Base-by-base conservation (phyloP, 2,113 vertebrate genomes). In the Chloropsis cyanopogon region DNA sequence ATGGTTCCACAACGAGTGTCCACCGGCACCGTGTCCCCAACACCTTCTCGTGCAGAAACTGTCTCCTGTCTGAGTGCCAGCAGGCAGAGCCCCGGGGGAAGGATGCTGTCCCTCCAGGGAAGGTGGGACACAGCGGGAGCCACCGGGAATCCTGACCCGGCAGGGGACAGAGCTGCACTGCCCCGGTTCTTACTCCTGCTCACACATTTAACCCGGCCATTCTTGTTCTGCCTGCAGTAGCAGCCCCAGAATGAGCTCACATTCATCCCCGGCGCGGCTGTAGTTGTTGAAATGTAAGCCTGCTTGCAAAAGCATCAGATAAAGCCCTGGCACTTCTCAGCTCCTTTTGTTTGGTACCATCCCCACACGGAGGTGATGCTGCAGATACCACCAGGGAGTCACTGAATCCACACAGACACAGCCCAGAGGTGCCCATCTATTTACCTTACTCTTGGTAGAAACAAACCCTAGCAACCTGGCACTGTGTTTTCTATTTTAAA, bases 361-460 rank as follows among this genome's bases (percentile, higher is more conserved):
- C 41, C 12, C 9, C 85, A 23, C 12, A 5, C 1, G 6, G 53
- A 60, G n/a, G 18, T 9, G 49, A 79, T 35, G 86, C 76, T 37
- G 50, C 84, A 88, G 76, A n/a, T 68, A 84, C 63, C 92, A 72
- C 31, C 95, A n/a, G 68, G 57, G 63, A 82, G 37, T 26, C 42
- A 13, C 59, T 10, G n/a, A 53, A 65, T n/a, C 72, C 73, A 49
- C 9, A 2, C 1, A 3, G 15, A 73, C 7, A 0, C 1, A 59
- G 90, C 50, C 66, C 70, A 42, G 50, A 50, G 50, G 29, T 28
- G 23, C 41, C 56, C 24, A 5, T 4, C 63, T 57, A 42, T 75
- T 33, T 44, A 68, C 46, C 11, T 64, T 46, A 6, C 9, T n/a
- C 86, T 53, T 42, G 41, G 47, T 14, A 91, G 61, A 29, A 41